Conservation (phyloP, 2,113 vertebrate species). For the Caranx ignobilis region DNA sequence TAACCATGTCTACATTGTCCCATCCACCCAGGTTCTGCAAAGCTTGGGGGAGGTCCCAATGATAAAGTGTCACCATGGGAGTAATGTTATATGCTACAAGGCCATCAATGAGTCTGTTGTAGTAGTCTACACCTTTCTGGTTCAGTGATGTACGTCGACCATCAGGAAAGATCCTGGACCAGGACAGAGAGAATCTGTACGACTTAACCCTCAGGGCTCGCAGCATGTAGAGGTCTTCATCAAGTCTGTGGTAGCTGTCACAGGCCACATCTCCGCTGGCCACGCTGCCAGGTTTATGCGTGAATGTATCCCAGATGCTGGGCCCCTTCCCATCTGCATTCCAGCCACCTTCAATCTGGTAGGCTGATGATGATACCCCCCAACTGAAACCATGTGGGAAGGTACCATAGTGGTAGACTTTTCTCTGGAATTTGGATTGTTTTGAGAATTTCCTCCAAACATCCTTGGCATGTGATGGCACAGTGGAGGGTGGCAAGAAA, state of each 20-base stretch:
- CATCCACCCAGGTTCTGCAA: slow-evolving; percentile 91
- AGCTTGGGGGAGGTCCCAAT: slow-evolving; percentile 95
- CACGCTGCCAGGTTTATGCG: slow-evolving; percentile 84
- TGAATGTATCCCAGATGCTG: slow-evolving; percentile 95
- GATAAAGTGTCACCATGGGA: slow-evolving; percentile 92
- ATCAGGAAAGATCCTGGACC: slow-evolving; percentile 10
- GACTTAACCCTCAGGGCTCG: slow-evolving; percentile 88
- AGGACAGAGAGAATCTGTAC: slow-evolving; percentile 90
- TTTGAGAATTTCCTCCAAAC: too few relatives aligned
- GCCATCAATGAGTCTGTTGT: slow-evolving; percentile 89
- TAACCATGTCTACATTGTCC: slow-evolving; percentile 84
- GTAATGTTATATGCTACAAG: slow-evolving; percentile 86
- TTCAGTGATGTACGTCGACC: slow-evolving; percentile 68
- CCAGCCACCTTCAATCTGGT: slow-evolving; percentile 95
- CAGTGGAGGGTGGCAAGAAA: slow-evolving; percentile 55
- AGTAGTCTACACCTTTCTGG: slow-evolving; percentile 89
- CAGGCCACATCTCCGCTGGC: slow-evolving; percentile 90
- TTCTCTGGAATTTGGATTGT: too few relatives aligned
- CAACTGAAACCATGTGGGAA: slow-evolving; percentile 87
- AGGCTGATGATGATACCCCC: slow-evolving; percentile 93
- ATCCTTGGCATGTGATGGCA: too few relatives aligned
- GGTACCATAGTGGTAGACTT: too few relatives aligned
- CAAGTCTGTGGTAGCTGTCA: slow-evolving; percentile 91
- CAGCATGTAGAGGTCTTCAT: slow-evolving; percentile 92
- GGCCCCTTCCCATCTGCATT: slow-evolving; percentile 91